Conservation (phyloP, 2,113 vertebrate species). For the Entomyzon cyanotis region DNA sequence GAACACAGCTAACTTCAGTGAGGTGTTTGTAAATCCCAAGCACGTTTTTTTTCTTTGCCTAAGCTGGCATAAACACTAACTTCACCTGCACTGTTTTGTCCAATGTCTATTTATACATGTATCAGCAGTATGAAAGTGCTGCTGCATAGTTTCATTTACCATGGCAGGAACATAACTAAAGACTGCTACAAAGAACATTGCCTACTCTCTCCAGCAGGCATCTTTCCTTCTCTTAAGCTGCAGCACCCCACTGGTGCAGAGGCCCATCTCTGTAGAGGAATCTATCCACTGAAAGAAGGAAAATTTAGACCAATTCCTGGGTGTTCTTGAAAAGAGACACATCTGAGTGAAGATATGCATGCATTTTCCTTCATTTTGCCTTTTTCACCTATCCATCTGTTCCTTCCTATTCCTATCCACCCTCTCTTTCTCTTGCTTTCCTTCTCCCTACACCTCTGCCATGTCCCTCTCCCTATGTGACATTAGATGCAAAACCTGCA, state of each 20-base stretch:
- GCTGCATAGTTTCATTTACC: neutral
- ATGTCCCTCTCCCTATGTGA: neutral
- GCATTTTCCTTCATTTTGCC: neutral
- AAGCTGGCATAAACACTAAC: neutral
- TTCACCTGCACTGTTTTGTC: neutral
- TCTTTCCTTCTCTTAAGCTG: neutral
- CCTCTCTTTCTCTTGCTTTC: neutral
- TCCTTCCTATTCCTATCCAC: neutral
- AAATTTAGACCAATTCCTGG: neutral
- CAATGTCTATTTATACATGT: neutral
- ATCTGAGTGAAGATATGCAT: neutral
- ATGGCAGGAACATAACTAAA: neutral
- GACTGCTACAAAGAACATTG: neutral
- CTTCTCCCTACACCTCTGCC: neutral
- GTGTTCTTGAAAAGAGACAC: neutral
- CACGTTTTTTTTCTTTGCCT: neutral
- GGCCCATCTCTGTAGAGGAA: neutral
- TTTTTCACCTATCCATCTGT: neutral
- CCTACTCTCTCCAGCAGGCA: neutral
- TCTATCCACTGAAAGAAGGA: neutral
- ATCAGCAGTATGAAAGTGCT: neutral
- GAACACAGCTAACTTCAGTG: neutral
- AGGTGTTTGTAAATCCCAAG: neutral
- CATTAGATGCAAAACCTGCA: neutral
- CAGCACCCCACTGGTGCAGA: neutral